Evolutionary conservation across 2,797 vertebrate species (phyloP), one percentile per base, ranked within the genome.

Genomic region (Ara ararauna): DNA sequence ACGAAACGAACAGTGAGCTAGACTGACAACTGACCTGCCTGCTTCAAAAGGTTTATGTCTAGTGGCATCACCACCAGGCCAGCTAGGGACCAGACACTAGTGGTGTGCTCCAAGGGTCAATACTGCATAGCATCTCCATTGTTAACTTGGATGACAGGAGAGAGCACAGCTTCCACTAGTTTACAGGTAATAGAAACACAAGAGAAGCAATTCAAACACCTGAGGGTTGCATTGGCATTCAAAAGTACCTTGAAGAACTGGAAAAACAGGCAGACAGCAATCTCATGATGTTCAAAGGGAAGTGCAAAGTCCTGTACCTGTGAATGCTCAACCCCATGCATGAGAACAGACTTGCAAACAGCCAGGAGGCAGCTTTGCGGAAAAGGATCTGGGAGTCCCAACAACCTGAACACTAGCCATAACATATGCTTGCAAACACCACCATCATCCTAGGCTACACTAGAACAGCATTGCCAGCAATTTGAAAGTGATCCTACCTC

Each of bases 1-100:
- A 5, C 44, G 36, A 83, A 20, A 26, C 0, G 2, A 10, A 62
- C 30, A n/a, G 45, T 0, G 2, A 90, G 6, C 15, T 10, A 2
- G 34, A 40, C 22, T 32, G 16, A 78, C 34, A 87, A 32, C 13
- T 13, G 19, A 45, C 21, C 30, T 38, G 23, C 18, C 47, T 45
- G 12, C 36, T 22, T 53, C 16, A 60, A 42, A 85, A 18, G 11
- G 5, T 18, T 22, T 62, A 36, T 50, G 15, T 36, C 7, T 34
- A 66, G 11, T 7, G 36, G 7, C n/a, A 79, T 7, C 44, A 47
- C 23, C 48, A 23, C 8, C 13, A 72, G 44, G 10, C 8, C 58
- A 87, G 22, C 23, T 19, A 9, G 27, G 7, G 50, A 5, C 5
- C 38, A 70, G n/a, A 67, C 19, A 47, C 7, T 36, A 68, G 24